Percentiles rank a stretch among this genome's conserved stretches.
phyloP scores from a whole-genome alignment of 1,140 invertebrate species.

The Capitella teleta region DNA sequence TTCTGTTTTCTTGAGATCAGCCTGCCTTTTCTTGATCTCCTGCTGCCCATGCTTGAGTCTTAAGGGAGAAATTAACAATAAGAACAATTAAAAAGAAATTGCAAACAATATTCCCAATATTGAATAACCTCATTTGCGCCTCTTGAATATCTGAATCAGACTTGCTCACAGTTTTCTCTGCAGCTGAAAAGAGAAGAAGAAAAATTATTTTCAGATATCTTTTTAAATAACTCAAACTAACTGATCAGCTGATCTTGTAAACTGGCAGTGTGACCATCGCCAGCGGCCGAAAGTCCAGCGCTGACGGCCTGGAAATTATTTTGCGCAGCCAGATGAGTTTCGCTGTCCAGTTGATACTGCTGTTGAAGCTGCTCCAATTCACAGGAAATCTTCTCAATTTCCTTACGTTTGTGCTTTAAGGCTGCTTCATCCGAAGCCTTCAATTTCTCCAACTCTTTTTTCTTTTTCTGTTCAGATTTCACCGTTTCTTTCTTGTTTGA shows the following conservation, averaged over 20 bases:
- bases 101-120: too few relatives aligned
- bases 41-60: constrained; percentile 55
- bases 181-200: constrained; percentile 46
- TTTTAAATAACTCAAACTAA: constrained; percentile 26
- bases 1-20: constrained; percentile 59
- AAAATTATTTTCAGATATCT: background rate
- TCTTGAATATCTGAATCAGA: constrained; percentile 71
- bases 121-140: constrained; percentile 58
- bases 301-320: constrained; percentile 70
- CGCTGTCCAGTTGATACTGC: constrained; percentile 55
- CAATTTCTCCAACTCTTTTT: constrained; percentile 57
- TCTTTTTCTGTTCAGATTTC: constrained; percentile 57
- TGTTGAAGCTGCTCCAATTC: constrained; percentile 60
- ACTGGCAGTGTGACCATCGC: constrained; percentile 71
- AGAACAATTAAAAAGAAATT: background rate
- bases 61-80: background rate
- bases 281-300: constrained; percentile 64
- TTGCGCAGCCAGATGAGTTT: constrained; percentile 61
- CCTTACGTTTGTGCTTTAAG: constrained; percentile 53
- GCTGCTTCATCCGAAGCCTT: constrained; percentile 55
- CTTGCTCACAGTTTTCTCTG: constrained; percentile 60
- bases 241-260: constrained; percentile 80
- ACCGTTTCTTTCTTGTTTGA: constrained; percentile 60
- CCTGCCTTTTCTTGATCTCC: constrained; percentile 56
- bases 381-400: constrained; percentile 54